phyloP scores from a whole-genome alignment of 2,888 invertebrate species.

The Caradrina kadenii region DNA sequence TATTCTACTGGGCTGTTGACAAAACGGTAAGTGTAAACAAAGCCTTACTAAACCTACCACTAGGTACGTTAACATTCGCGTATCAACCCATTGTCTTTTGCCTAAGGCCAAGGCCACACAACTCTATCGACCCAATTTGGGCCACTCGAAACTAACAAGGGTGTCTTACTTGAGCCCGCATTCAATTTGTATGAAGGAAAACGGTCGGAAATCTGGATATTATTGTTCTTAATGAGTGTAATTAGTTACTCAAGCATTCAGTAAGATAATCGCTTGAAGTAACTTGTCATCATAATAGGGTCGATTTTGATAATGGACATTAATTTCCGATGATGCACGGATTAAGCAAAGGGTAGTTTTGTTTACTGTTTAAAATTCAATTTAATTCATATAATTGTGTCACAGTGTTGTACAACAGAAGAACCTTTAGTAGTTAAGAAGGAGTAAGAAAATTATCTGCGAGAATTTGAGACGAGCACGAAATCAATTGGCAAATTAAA shows the following conservation, averaged over 20 bases:
- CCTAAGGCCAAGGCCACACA: slow-evolving; percentile 53
- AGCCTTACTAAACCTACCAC: slow-evolving; percentile 23
- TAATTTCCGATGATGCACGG: not conserved
- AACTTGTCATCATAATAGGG: slow-evolving; percentile 6
- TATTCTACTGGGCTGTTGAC: slow-evolving; percentile 38
- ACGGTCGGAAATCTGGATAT: slow-evolving; percentile 45
- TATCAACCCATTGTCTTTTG: slow-evolving; percentile 52
- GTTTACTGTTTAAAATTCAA: too few species aligned
- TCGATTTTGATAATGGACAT: slow-evolving; percentile 21
- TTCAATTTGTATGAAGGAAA: slow-evolving; percentile 46
- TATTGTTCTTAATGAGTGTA: slow-evolving; percentile 50
- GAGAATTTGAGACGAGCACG: not conserved
- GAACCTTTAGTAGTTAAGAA: not conserved
- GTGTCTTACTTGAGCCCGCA: slow-evolving; percentile 48
- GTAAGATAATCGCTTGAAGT: slow-evolving; percentile 14
- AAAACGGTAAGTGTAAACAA: slow-evolving; percentile 46
- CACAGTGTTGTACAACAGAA: not conserved
- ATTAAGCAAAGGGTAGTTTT: not conserved
- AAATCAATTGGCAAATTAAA: not conserved
- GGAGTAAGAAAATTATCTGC: not conserved
- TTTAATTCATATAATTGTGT: too few species aligned
- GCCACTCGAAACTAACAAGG: slow-evolving; percentile 61
- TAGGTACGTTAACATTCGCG: slow-evolving; percentile 38
- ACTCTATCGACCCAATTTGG: slow-evolving; percentile 68
- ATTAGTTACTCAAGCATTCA: slow-evolving; percentile 39